Conservation (phyloP, 2,797 vertebrate species). For the Philypnodon macrostomus region DNA sequence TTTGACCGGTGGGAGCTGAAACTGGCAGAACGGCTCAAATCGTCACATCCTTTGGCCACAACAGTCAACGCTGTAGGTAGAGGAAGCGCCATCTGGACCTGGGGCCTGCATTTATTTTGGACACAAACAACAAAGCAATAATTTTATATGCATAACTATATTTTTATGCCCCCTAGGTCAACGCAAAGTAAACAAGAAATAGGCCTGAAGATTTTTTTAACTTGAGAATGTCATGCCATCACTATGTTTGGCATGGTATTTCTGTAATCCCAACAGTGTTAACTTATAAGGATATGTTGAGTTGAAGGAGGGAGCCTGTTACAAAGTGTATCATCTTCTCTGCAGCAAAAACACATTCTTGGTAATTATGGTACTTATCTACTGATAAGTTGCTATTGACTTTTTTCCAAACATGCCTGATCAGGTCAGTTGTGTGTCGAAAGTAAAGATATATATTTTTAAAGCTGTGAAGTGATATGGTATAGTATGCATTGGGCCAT, state of each 20-base stretch:
- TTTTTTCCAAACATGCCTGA: no score
- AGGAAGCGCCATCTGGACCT: constrained; percentile 79
- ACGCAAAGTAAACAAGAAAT: constrained; percentile 5
- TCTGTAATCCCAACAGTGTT: constrained; percentile 12
- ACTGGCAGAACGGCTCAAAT: constrained; percentile 43
- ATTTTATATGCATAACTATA: no score
- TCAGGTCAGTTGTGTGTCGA: constrained; percentile 3
- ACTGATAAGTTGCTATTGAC: no score
- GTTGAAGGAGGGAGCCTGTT: constrained; percentile 1
- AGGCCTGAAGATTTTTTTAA: not conserved
- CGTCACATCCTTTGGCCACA: constrained; percentile 56
- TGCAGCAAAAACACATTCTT: no score
- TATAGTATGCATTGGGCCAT: not conserved
- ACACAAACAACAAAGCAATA: no score
- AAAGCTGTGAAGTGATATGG: not conserved
- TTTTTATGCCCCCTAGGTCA: no score
- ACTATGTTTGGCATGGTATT: constrained; percentile 10
- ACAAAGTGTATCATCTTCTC: not conserved
- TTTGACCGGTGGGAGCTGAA: constrained; percentile 27
- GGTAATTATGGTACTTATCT: no score
- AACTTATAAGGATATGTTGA: not conserved
- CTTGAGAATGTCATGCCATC: not conserved
- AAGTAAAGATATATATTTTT: not conserved
- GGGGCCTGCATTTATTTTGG: no score
- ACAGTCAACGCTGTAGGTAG: constrained; percentile 58